Evolutionary conservation across 2,797 vertebrate species (phyloP), one percentile per base, ranked within the genome.

Genomic region (Pitangus sulphuratus): DNA sequence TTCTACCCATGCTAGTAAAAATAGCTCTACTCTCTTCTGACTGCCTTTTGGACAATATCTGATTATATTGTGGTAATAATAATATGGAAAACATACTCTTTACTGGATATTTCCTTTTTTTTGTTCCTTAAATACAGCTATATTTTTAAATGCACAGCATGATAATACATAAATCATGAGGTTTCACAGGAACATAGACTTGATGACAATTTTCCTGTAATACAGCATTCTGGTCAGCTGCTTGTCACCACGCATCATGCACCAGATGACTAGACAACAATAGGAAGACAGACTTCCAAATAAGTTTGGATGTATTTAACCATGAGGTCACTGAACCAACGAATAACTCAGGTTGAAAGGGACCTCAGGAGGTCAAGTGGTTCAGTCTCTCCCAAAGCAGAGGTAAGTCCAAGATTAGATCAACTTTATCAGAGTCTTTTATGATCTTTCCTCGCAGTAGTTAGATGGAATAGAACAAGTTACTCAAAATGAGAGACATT

Each of bases 11-110:
- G 58, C 37, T n/a, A 47, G 31, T 64, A 93, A 65, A 90, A 91
- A 87, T 84, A 60, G 64, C 42, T 22, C 89, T 92, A 90, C 64
- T 95, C 78, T 95, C 50, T 93, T 76, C 93, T 89, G 72, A 33
- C 26, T 91, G 84, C 68, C 84, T 90, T 64, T 89, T 35, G 87
- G 53, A 86, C 84, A 94, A 71, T 62, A 89, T 69, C 89, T 85
- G 53, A 94, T 96, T 92, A 76, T 83, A 89, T 14, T 80, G 86
- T 64, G 78, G 37, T 24, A 88, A 7, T 70, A 91, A 6, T 70
- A 91, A 90, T 53, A 91, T 45, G 47, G 71, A 79, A 94, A 94
- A 80, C 4, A 57, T 25, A 50, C 6, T 13, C 51, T 54, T 18
- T 11, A 54, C 3, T 44, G 65, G n/a, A 10, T 74, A 72, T 48